A percentile compares a stretch with the other conserved stretches of the same genome.
phyloP scores from a whole-genome alignment of 1,140 invertebrate genomes.

The Nylanderia fulva region DNA sequence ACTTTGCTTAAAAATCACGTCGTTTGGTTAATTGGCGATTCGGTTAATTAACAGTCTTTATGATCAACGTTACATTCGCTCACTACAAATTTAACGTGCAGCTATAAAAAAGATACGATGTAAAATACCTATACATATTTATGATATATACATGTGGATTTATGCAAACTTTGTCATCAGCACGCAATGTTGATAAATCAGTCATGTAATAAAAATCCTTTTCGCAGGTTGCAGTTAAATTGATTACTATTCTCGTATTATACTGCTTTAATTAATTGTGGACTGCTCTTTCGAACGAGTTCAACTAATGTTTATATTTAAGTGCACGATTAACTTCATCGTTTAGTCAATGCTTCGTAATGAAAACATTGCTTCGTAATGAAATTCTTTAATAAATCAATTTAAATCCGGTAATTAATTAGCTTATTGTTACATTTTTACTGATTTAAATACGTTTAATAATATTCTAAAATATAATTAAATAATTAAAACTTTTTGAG shows the following conservation, averaged over 20 bases:
- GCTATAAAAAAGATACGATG: neutral
- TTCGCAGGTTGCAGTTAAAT: constrained; percentile 2
- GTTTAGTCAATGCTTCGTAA: neutral
- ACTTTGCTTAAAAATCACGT: neutral
- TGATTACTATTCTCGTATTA: constrained; percentile 21
- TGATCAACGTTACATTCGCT: neutral
- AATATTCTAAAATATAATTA: neutral
- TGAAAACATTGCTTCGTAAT: neutral
- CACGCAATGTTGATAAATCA: constrained; percentile 24
- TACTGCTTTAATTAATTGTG: neutral
- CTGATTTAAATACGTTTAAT: constrained; percentile 8
- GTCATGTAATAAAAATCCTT: constrained; percentile 12
- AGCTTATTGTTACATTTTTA: neutral
- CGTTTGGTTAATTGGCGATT: neutral
- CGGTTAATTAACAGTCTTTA: neutral
- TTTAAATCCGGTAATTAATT: constrained; percentile 27
- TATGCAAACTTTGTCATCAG: neutral
- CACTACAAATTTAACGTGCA: neutral
- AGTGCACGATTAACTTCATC: neutral
- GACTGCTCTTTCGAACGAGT: neutral
- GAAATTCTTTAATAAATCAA: neutral
- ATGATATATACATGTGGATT: neutral
- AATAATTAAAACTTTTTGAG: neutral
- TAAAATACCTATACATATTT: neutral
- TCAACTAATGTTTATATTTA: constrained; percentile 23